Conservation (phyloP, 2,797 vertebrate species). For the Poecilia gillii region DNA sequence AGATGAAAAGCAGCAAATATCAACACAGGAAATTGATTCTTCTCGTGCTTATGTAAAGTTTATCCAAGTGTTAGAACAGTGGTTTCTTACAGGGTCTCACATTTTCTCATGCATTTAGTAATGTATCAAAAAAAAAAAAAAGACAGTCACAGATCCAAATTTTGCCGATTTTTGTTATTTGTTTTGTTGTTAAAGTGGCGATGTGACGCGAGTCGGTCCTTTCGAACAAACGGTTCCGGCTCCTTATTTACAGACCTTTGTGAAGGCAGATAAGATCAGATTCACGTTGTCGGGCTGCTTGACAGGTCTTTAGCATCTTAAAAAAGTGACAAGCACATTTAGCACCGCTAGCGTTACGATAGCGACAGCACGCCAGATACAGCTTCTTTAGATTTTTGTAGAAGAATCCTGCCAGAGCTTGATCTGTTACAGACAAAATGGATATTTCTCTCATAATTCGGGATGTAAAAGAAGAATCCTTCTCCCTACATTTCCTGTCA, state of each 20-base stretch:
- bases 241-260: too few species aligned
- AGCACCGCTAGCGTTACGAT: neutral
- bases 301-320: neutral
- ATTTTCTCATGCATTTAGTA: conserved; percentile 52
- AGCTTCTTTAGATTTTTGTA: neutral
- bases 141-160: neutral
- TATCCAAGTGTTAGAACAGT: conserved; percentile 35
- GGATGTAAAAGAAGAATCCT: neutral
- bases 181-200: neutral
- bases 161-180: neutral
- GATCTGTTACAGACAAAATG: neutral
- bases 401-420: neutral
- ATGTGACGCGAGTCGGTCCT: neutral
- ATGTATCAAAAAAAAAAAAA: conserved; percentile 20
- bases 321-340: neutral
- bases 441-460: neutral
- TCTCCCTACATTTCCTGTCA: conserved; percentile 5
- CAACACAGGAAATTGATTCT: conserved; percentile 66
- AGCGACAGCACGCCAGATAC: neutral
- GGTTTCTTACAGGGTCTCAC: conserved; percentile 33
- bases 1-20: conserved; percentile 34
- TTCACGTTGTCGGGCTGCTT: neutral
- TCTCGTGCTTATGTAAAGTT: conserved; percentile 53
- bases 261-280: too few species aligned
- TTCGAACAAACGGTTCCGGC: too few species aligned